Percentiles rank a stretch among this genome's conserved stretches.
Conservation (phyloP, 1,140 invertebrate species). For the Episyrphus balteatus region DNA sequence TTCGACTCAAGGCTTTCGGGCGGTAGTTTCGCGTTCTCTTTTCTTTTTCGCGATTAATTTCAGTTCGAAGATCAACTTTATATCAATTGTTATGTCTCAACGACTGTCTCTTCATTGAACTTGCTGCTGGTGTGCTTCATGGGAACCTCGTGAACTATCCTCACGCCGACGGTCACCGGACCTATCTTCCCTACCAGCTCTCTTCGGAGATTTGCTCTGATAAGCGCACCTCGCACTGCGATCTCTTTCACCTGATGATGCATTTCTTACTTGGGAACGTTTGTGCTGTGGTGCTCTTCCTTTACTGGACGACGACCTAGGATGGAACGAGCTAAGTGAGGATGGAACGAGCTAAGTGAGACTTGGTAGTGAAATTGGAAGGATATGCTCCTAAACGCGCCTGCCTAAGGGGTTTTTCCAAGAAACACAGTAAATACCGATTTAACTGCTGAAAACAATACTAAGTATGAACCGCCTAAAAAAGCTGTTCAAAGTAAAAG, state of each 20-base stretch:
- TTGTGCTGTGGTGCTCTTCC: not conserved
- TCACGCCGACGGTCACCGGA: too few species aligned
- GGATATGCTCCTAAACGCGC: too few species aligned
- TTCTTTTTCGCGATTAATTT: constrained; percentile 35
- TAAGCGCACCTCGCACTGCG: not conserved
- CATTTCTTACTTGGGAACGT: not conserved
- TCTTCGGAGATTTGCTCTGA: too few species aligned
- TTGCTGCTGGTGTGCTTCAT: constrained; percentile 10
- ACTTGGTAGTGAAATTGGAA: not conserved
- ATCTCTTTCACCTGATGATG: not conserved
- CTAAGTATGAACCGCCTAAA: too few species aligned
- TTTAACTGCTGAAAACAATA: too few species aligned
- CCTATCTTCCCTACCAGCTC: too few species aligned
- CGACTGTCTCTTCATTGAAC: constrained; percentile 33
- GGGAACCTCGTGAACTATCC: constrained; percentile 9
- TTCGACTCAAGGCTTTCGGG: constrained; percentile 8
- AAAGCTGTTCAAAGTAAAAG: too few species aligned
- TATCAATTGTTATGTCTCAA: constrained; percentile 23
- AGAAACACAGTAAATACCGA: too few species aligned
- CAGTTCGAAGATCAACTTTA: constrained; percentile 32
- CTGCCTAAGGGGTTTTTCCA: too few species aligned
- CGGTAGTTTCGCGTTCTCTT: constrained; percentile 23
- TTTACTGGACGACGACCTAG: constrained; percentile 6
- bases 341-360: not conserved
- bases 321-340: too few species aligned